Base-by-base conservation (phyloP, 2,888 invertebrate species). In the Leptothorax acervorum region DNA sequence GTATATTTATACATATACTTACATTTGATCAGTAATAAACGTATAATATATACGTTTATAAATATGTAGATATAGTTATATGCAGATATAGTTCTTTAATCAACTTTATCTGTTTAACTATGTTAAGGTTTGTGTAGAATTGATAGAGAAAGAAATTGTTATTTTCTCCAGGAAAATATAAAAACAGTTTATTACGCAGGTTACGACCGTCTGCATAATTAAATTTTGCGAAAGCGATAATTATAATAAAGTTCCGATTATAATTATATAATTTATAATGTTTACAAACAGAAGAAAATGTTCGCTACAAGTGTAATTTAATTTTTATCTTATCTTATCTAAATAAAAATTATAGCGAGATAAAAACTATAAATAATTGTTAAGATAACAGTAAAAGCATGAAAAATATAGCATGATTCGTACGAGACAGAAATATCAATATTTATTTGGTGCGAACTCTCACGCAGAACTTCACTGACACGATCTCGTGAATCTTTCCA, bases 321-420 rank as follows among this genome's bases (percentile, higher is more conserved):
- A 74, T 74, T 28, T 57, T 15, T 11, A 73, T n/a, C 31, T 45
- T 53, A 76, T 65, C 51, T 39, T 51, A 48, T 57, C 55, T 28
- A 3, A 73, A 4, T 75, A 60, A 18, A 65, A 76, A 76, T 51
- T 66, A 53, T 3, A 15, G 5, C 28, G 18, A 65, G 39, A 65
- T 65, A 75, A 63, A 75, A 75, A 75, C 35, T 75, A 48, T 12
- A 63, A 23, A 48, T 63, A 63, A 63, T 48, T n/a, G 1, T 39
- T 23, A 9, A 65, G 35, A 75, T 63, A 75, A 48, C 35, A 23
- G 18, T 31, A 76, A 28, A 51, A 65, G 18, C n/a, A 15, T 9
- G 48, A 63, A 45, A 48, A 75, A 51, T 48, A 3, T 65, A 15
- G 35, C 23, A 23, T 15, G 5, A 42, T 28, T 35, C 9, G n/a